Evolutionary conservation across 2,113 vertebrate species (phyloP).

Genomic region (Micromys minutus): DNA sequence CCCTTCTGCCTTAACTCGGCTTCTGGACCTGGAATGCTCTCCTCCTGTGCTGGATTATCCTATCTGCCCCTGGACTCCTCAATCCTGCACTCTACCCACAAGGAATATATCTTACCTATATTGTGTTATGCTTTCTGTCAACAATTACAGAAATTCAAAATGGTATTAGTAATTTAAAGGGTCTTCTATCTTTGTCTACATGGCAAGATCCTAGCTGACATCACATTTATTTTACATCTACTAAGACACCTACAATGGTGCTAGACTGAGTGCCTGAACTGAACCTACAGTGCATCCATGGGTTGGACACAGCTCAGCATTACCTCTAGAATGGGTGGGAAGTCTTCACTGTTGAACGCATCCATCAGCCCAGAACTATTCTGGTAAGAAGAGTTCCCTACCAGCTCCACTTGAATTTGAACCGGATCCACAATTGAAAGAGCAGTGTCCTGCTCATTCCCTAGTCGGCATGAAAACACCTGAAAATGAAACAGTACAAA

Average conservation of each 20-base stretch:
- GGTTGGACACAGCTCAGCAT: neutral
- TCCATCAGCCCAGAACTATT: slow-evolving; percentile 95
- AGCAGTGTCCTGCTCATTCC: slow-evolving; percentile 96
- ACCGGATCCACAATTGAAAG: slow-evolving; percentile 98
- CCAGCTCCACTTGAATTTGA: slow-evolving; percentile 95
- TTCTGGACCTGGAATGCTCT: neutral
- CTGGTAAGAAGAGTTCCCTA: slow-evolving; percentile 95
- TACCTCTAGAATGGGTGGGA: slow-evolving; percentile 97
- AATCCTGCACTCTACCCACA: neutral
- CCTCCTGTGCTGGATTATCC: neutral
- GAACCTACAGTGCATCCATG: fast-evolving
- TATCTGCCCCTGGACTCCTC: neutral
- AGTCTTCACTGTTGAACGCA: slow-evolving; percentile 96
- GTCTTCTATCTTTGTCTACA: neutral
- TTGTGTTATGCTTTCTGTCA: neutral
- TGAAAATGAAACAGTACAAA: slow-evolving; percentile 71
- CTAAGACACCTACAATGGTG: neutral
- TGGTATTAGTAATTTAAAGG: neutral
- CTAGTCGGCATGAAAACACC: slow-evolving; percentile 97
- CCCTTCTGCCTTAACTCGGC: neutral
- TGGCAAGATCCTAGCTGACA: neutral
- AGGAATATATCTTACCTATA: neutral
- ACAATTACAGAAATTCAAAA: neutral
- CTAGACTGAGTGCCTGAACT: neutral
- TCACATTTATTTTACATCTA: neutral